phyloP scores from a whole-genome alignment of 23 tunicate species.

The Clavelina lepadiformis region DNA sequence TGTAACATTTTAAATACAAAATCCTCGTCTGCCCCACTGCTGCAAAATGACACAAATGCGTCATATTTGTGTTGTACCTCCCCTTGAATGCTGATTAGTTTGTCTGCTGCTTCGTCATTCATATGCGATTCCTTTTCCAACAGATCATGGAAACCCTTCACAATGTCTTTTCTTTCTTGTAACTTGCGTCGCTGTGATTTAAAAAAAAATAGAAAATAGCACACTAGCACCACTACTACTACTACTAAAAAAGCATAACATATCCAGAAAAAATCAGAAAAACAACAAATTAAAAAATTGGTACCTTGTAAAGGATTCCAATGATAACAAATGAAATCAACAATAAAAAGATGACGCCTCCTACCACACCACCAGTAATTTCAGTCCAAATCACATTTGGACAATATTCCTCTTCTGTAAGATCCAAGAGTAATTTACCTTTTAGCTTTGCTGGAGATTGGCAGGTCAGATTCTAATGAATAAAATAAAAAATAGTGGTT shows the following conservation, averaged over 20 bases:
- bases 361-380: constrained; percentile 30
- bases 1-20: constrained; percentile 59
- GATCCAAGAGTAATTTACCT: background rate
- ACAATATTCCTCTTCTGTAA: constrained; percentile 46
- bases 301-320: constrained; percentile 41
- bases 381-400: constrained; percentile 5
- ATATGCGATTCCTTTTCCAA: constrained; percentile 61
- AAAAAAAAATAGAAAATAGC: too few relatives aligned
- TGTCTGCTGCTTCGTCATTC: constrained; percentile 28
- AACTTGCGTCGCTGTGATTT: constrained; percentile 67
- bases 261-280: too few relatives aligned
- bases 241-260: too few relatives aligned
- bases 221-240: too few relatives aligned
- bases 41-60: constrained; percentile 76
- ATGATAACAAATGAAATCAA: background rate
- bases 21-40: constrained; percentile 37
- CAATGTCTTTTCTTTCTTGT: constrained; percentile 61
- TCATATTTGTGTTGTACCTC: constrained; percentile 35
- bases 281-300: too few relatives aligned
- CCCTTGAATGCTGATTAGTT: constrained; percentile 1
- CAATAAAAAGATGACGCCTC: constrained; percentile 28
- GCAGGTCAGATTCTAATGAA: constrained; percentile 22
- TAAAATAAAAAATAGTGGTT: too few relatives aligned
- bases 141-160: constrained; percentile 60
- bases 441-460: constrained; percentile 16